phyloP scores from a whole-genome alignment of 2,113 vertebrate species.

The Catharus minimus region DNA sequence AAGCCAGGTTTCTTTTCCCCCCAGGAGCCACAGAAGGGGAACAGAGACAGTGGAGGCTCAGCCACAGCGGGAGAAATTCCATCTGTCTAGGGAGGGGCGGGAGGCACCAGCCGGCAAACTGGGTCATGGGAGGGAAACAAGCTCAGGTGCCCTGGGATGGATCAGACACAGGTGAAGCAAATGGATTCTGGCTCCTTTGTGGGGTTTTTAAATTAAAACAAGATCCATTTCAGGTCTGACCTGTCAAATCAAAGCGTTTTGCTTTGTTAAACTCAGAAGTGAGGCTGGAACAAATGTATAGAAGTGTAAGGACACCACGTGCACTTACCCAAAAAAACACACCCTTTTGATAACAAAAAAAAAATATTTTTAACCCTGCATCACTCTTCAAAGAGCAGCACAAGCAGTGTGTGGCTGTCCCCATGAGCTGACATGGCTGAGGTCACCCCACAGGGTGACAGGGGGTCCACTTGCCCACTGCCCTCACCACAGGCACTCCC shows the following conservation, averaged over 20 bases:
- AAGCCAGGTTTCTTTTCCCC: neutral
- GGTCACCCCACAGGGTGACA: neutral
- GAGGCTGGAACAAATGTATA: neutral
- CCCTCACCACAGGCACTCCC: rapidly evolving
- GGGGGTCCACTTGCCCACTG: neutral
- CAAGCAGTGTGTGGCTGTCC: neutral
- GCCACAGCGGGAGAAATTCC: neutral
- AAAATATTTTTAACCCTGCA: neutral
- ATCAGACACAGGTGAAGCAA: neutral
- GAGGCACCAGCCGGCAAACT: rapidly evolving
- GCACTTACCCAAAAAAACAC: neutral
- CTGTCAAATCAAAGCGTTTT: neutral
- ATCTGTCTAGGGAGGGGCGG: neutral
- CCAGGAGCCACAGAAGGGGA: neutral
- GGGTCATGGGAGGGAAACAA: neutral
- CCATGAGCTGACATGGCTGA: neutral
- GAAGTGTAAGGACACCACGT: neutral
- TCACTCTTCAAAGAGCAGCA: neutral
- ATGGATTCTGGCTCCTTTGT: neutral
- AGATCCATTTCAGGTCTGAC: neutral
- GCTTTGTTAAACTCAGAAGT: neutral
- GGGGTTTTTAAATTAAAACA: neutral
- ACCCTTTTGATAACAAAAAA: neutral
- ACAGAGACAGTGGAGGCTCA: rapidly evolving
- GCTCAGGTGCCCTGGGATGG: neutral